These are phyloP conservation scores for Oligia latruncula DNA, from an alignment of 2,888 invertebrate genomes.

Conservation along the genomic window DNA sequence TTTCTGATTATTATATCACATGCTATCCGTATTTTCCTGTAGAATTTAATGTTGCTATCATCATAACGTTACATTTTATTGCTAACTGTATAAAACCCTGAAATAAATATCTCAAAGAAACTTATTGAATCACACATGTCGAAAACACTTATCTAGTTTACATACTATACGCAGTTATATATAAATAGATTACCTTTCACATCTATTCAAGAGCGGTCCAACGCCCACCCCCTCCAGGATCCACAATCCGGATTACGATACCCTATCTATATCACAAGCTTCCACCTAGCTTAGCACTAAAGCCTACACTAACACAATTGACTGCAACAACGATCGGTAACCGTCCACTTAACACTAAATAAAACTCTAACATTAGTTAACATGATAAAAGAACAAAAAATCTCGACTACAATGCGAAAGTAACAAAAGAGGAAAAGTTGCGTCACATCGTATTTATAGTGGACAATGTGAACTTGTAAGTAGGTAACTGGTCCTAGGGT, in stretches of 20 bases:
- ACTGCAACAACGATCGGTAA: slow-evolving; percentile 87
- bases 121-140: slow-evolving; percentile 11
- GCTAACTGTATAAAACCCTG: background rate
- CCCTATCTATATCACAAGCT: slow-evolving; percentile 89
- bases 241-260: slow-evolving; percentile 76
- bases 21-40: background rate
- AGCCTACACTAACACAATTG: slow-evolving; percentile 87
- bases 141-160: background rate
- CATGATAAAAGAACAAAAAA: slow-evolving; percentile 84
- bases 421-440: slow-evolving; percentile 72
- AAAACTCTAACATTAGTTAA: slow-evolving; percentile 89
- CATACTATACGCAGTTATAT: background rate
- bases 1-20: slow-evolving; percentile 1
- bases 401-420: slow-evolving; percentile 82
- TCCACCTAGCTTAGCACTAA: slow-evolving; percentile 89
- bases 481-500: slow-evolving; percentile 74
- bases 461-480: slow-evolving; percentile 63
- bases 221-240: slow-evolving; percentile 75
- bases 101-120: slow-evolving; percentile 32
- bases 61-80: slow-evolving; percentile 24
- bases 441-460: slow-evolving; percentile 71
- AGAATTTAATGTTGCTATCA: slow-evolving; percentile 15
- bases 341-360: slow-evolving; percentile 85
- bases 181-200: slow-evolving; percentile 60
- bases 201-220: slow-evolving; percentile 68